Conservation (phyloP, 2,797 vertebrate genomes). For the Eulemur rubriventer region DNA sequence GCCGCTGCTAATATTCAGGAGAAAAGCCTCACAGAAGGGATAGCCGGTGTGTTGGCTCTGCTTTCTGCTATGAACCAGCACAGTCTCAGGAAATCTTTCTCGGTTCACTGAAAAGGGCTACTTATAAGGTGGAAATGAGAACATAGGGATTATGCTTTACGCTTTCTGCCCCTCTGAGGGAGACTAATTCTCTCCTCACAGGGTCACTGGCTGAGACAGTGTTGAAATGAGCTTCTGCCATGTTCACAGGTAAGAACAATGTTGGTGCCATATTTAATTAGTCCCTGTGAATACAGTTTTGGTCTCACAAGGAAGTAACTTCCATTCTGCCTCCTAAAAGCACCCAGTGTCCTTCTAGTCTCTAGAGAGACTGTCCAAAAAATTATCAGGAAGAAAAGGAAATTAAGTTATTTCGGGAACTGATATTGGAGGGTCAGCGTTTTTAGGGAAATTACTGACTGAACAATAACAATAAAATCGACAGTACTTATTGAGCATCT, state of each 20-base stretch:
- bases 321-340: background rate
- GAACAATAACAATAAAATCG: background rate
- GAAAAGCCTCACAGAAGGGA: background rate
- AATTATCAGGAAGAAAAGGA: background rate
- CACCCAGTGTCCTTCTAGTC: background rate
- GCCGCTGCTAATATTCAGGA: background rate
- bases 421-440: background rate
- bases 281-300: background rate
- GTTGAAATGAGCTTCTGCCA: background rate
- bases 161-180: background rate
- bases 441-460: background rate
- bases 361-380: background rate
- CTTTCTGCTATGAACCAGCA: background rate
- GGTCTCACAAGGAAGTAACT: background rate
- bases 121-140: background rate
- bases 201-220: background rate
- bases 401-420: background rate
- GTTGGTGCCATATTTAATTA: background rate
- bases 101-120: background rate
- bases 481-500: background rate
- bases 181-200: background rate
- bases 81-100: background rate
- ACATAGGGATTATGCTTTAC: accelerated
- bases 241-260: background rate
- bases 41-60: background rate